Evolutionary conservation across 2,113 vertebrate genomes (phyloP).

Genomic region (Panthera uncia): DNA sequence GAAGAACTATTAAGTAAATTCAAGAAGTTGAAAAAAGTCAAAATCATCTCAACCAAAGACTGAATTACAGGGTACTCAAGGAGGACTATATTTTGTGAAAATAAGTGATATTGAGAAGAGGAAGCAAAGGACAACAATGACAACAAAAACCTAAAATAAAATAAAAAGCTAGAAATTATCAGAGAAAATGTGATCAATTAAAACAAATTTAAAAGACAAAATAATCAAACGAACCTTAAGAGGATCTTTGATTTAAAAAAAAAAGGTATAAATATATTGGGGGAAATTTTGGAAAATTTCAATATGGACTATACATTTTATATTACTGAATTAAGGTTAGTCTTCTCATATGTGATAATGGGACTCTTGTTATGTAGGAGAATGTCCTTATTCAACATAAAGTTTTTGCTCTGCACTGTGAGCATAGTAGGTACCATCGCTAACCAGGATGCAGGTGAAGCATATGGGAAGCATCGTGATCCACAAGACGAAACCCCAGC

Average conservation of each 20-base stretch:
- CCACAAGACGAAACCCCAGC: neutral
- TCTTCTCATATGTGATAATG: neutral
- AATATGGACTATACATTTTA: neutral
- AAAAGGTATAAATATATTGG: neutral
- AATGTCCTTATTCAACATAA: neutral
- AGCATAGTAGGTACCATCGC: neutral
- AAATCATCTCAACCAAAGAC: neutral
- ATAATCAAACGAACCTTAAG: neutral
- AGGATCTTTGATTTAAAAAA: neutral
- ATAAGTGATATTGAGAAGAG: neutral
- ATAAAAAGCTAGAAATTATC: neutral
- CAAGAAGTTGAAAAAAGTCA: neutral
- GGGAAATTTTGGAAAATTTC: neutral
- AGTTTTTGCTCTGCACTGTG: neutral
- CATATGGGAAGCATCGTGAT: neutral
- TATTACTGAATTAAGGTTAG: neutral
- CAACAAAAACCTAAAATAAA: neutral
- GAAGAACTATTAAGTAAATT: neutral
- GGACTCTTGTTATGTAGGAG: neutral
- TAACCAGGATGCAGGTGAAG: neutral
- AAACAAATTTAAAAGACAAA: constrained; percentile 2
- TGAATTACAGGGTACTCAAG: neutral
- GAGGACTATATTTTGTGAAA: neutral
- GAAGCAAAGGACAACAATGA: neutral
- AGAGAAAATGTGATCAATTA: neutral